These are phyloP conservation scores for Steinernema feltiae DNA, from an alignment of 1,140 invertebrate species.

Conservation along the genomic window DNA sequence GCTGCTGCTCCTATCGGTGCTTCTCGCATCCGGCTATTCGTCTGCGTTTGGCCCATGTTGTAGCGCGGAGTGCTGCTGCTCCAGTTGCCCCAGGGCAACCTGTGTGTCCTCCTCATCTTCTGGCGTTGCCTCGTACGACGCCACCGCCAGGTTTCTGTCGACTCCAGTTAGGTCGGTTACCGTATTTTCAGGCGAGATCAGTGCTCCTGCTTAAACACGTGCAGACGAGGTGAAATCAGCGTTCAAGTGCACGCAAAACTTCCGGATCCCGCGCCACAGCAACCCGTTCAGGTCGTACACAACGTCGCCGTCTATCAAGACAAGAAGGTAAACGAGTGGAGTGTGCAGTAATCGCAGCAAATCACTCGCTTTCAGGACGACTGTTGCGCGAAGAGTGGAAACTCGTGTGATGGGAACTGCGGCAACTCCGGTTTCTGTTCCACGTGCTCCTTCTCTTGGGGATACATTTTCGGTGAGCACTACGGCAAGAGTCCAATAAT, in stretches of 20 bases:
- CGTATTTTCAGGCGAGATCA: conserved; percentile 20
- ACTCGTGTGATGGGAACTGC: neutral
- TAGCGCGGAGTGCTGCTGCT: neutral
- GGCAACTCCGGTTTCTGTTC: neutral
- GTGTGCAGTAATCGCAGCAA: neutral
- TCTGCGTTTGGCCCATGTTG: neutral
- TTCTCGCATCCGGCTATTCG: neutral
- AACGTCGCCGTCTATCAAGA: neutral
- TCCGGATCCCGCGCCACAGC: neutral
- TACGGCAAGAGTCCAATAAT: neutral
- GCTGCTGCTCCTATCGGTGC: neutral
- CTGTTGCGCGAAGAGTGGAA: neutral
- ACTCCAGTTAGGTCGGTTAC: too few species aligned
- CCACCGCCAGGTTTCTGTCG: neutral
- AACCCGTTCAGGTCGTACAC: neutral
- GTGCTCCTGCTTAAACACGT: conserved; percentile 7
- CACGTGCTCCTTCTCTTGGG: neutral
- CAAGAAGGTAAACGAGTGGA: neutral
- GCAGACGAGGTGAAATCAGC: conserved; percentile 3
- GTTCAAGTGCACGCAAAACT: neutral
- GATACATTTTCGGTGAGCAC: neutral
- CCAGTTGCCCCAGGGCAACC: neutral
- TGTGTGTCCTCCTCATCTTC: too few species aligned
- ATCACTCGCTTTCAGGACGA: neutral
- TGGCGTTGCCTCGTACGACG: neutral